phyloP scores from a whole-genome alignment of 2,888 invertebrate genomes.

The Calameuta filiformis region DNA sequence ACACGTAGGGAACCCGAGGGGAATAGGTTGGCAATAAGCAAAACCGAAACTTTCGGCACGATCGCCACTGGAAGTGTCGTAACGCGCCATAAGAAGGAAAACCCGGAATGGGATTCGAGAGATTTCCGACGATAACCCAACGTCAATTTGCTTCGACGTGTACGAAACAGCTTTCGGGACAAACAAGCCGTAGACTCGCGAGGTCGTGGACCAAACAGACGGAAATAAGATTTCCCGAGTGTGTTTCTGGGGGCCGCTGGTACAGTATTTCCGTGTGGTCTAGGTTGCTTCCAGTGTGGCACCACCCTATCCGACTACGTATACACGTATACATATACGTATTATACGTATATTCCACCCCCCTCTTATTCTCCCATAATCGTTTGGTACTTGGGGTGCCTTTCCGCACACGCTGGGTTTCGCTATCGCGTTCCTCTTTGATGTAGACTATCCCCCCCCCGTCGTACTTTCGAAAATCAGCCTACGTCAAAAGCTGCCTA shows the following conservation, averaged over 20 bases:
- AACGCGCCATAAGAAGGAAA: conserved; percentile 2
- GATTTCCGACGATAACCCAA: conserved; percentile 4
- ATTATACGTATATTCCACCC: neutral
- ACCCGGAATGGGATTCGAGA: conserved; percentile 2
- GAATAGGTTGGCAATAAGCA: neutral
- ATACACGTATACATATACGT: neutral
- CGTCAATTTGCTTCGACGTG: conserved; percentile 6
- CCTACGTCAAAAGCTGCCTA: neutral
- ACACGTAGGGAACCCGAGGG: neutral
- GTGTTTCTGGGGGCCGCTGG: neutral
- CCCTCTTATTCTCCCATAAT: neutral
- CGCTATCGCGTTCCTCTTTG: neutral
- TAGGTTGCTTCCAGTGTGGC: neutral
- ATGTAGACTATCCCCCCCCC: neutral
- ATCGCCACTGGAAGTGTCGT: conserved; percentile 1
- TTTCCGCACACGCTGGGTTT: neutral
- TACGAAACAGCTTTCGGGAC: conserved; percentile 6
- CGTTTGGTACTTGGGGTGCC: neutral
- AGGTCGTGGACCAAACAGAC: neutral
- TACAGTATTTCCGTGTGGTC: neutral
- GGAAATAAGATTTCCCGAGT: conserved; percentile 5
- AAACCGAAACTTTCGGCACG: conserved; percentile 3
- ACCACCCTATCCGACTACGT: neutral
- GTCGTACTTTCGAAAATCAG: neutral
- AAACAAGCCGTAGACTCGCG: conserved; percentile 5